Evolutionary conservation across 2,113 vertebrate species (phyloP).

Genomic region (Phaethon lepturus): DNA sequence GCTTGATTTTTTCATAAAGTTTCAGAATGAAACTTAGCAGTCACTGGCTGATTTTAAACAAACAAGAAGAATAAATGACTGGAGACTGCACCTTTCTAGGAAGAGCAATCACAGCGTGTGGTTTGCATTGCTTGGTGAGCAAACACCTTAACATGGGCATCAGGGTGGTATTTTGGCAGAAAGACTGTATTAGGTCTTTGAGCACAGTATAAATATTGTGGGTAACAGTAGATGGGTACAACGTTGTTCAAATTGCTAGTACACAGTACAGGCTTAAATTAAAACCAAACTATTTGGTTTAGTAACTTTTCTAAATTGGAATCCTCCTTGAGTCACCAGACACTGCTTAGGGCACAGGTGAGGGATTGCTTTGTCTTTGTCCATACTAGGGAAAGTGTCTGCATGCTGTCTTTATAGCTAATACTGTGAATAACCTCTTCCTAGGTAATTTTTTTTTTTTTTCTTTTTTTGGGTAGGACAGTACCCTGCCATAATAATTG

Average conservation of each 20-base stretch:
- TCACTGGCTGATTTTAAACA: background rate
- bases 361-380: background rate
- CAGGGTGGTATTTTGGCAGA: background rate
- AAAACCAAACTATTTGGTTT: background rate
- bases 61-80: accelerated
- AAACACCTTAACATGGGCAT: background rate
- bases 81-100: background rate
- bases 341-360: background rate
- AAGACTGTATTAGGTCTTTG: background rate
- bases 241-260: background rate
- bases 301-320: background rate
- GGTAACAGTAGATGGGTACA: background rate
- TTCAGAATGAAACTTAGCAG: background rate
- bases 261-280: background rate
- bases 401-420: background rate
- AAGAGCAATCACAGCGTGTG: accelerated
- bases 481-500: background rate
- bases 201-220: background rate
- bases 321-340: background rate
- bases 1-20: background rate
- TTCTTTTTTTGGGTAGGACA: background rate
- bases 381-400: background rate
- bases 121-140: background rate
- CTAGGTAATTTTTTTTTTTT: background rate
- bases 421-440: background rate